Percentiles rank a stretch among this genome's conserved stretches.
Evolutionary conservation across 2,797 vertebrate genomes (phyloP).

Genomic region (Typhlichthys subterraneus): DNA sequence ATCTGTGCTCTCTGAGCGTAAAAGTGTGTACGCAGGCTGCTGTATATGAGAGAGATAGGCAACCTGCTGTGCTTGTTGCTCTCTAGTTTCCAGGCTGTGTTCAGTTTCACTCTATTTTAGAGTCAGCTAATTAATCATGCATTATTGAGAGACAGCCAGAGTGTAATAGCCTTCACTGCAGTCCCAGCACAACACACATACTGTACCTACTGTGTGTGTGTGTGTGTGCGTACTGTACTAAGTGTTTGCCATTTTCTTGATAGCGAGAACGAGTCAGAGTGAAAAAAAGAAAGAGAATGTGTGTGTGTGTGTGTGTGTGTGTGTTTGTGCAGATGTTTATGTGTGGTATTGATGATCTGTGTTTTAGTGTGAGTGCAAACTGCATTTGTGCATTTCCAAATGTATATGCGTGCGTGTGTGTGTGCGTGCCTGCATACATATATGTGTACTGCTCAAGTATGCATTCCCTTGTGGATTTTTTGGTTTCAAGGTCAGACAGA

Average conservation of each 20-base stretch:
- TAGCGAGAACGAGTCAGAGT: not conserved
- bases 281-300: not conserved
- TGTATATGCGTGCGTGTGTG: not conserved
- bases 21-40: conserved; percentile 5
- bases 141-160: conserved; percentile 78
- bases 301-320: not conserved
- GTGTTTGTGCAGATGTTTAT: conserved; percentile 3
- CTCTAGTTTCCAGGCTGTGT: conserved; percentile 73
- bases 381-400: conserved; percentile 27
- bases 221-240: conserved; percentile 10
- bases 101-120: conserved; percentile 79
- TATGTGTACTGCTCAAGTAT: conserved; percentile 18
- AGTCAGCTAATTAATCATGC: conserved; percentile 81
- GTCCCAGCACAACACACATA: conserved; percentile 56
- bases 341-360: not conserved
- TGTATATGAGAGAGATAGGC: conserved; percentile 31
- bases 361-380: not conserved
- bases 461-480: not conserved
- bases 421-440: not conserved
- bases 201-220: conserved; percentile 33
- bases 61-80: conserved; percentile 49
- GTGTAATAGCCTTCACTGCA: conserved; percentile 70
- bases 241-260: not conserved
- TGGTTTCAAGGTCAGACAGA: no score
- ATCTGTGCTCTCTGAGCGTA: conserved; percentile 1